phyloP scores from a whole-genome alignment of 2,797 vertebrate genomes.

The Choloepus didactylus region DNA sequence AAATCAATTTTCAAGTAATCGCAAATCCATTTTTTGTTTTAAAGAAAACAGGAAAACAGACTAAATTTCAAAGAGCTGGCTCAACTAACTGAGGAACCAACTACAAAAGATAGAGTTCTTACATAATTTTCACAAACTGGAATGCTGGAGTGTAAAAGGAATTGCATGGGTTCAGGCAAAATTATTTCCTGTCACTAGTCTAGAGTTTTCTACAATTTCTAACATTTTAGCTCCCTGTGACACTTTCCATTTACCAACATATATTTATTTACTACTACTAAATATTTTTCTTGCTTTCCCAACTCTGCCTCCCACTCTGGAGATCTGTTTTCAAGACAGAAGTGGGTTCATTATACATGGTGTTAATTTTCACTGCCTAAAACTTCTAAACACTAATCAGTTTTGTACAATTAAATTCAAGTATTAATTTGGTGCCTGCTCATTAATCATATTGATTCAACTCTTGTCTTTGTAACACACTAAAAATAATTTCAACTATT shows the following conservation, averaged over 20 bases:
- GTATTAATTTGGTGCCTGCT: conserved; percentile 39
- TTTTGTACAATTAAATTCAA: conserved; percentile 59
- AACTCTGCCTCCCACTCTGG: background rate
- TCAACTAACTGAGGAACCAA: background rate
- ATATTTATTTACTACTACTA: background rate
- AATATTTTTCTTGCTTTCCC: background rate
- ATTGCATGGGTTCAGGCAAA: background rate
- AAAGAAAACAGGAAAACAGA: background rate
- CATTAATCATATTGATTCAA: conserved; percentile 58
- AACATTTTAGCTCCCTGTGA: background rate
- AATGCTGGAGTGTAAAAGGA: background rate
- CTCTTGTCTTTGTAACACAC: background rate
- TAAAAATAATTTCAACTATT: conserved; percentile 13
- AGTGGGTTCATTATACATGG: background rate
- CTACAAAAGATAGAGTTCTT: background rate
- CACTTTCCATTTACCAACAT: background rate
- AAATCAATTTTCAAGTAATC: conserved; percentile 2
- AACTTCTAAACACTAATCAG: conserved; percentile 1
- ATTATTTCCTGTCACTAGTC: background rate
- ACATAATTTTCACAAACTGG: background rate
- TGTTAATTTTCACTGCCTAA: conserved; percentile 57
- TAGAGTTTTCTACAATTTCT: background rate
- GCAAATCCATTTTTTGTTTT: background rate
- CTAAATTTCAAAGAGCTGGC: background rate
- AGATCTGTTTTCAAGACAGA: conserved; percentile 4